Base-by-base conservation (phyloP, 1,140 invertebrate species). In the Vanessa atalanta region DNA sequence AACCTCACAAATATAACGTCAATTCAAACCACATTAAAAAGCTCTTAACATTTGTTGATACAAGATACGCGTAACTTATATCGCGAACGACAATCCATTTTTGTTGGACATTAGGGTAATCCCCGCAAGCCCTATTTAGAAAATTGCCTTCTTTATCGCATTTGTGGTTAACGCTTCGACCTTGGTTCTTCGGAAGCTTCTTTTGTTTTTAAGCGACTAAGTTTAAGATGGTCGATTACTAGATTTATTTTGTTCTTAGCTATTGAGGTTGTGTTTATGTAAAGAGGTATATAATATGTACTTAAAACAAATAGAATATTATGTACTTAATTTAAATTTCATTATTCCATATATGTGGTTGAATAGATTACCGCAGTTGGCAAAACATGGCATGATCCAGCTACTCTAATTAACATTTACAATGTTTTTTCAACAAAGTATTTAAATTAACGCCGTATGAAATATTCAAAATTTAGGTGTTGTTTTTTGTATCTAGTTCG, bases 81-180 rank as follows among this genome's bases (percentile, higher is more conserved):
- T 73, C 71, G 69, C 37, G 61, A 72, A 48, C 50, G 68, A 51
- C 85, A 87, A 87, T 85, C 80, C 83, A 88, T 85, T 89, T 88
- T 85, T 82, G 80, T 79, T 81, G 79, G 78, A 86, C 85, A 84
- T 88, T 88, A 85, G 82, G 83, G 77, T 88, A 85, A 87, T 88
- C 86, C 83, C 86, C 84, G 71, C 78, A 84, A 84, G 79, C 79
- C 83, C 81, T 88, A 85, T 88, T 88, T 87, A 85, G 87, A 78
- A 90, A 87, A 90, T 90, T 88, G 83, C 83, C 80, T 88, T 80
- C 80, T 87, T 87, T 87, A 88, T 90, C 87, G 83, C 77, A 71
- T 65, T 79, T 48, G 48, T 23, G 70, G 61, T 72, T 65, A 65
- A 55, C 63, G 63, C 70, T 55, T 65, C 70, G 63, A 65, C 70